phyloP scores from a whole-genome alignment of 1,140 invertebrate genomes.

The Wiebesia pumilae region DNA sequence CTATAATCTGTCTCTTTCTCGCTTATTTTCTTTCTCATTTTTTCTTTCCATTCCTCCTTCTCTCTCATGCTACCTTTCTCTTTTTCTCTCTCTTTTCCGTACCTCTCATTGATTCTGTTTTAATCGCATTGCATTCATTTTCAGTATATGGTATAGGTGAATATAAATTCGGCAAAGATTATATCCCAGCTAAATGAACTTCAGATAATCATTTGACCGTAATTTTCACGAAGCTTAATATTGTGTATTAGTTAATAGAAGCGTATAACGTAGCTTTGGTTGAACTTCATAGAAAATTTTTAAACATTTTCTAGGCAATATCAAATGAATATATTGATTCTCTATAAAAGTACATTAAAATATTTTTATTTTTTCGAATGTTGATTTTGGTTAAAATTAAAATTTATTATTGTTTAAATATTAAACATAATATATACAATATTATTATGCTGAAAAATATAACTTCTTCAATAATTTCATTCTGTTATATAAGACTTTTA shows the following conservation, averaged over 20 bases:
- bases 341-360: too few relatives aligned
- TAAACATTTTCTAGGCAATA: too few relatives aligned
- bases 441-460: too few relatives aligned
- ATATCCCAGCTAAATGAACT: neutral
- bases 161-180: conserved; percentile 11
- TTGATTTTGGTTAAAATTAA: too few relatives aligned
- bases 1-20: neutral
- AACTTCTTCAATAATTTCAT: too few relatives aligned
- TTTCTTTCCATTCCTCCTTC: neutral
- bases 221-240: neutral
- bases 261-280: neutral
- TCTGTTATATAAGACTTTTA: too few relatives aligned
- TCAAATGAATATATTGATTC: too few relatives aligned
- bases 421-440: too few relatives aligned
- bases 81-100: neutral
- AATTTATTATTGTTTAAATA: too few relatives aligned
- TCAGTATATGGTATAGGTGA: neutral
- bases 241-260: neutral
- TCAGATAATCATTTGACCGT: neutral
- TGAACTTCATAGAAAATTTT: neutral
- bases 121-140: neutral
- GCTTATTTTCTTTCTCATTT: neutral
- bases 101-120: neutral
- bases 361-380: too few relatives aligned
- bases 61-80: neutral